These are phyloP conservation scores for Leptopilina drosophilae DNA, from an alignment of 2,888 invertebrate genomes.

Conservation along the genomic window DNA sequence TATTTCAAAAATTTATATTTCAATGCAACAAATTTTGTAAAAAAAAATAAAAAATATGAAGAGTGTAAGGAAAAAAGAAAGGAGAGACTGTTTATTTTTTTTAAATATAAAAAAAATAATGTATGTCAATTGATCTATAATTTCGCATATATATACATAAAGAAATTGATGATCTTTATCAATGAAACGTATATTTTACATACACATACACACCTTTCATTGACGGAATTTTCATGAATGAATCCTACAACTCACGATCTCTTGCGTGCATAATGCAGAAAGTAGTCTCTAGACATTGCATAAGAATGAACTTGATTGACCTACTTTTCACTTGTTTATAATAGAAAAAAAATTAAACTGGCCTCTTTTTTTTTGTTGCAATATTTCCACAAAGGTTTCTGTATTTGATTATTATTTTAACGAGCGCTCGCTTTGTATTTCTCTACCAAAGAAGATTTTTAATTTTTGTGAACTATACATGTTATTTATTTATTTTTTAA, in stretches of 20 bases:
- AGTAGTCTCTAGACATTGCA: constrained; percentile 5
- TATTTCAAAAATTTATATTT: too few species aligned
- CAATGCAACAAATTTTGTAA: too few species aligned
- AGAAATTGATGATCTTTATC: neutral
- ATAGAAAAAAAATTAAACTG: neutral
- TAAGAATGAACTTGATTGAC: constrained; percentile 26
- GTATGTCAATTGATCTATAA: neutral
- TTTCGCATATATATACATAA: neutral
- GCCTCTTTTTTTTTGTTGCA: neutral
- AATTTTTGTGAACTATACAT: too few species aligned
- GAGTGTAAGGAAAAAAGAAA: too few species aligned
- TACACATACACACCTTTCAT: neutral
- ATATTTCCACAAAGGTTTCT: too few species aligned
- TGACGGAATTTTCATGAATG: constrained; percentile 25
- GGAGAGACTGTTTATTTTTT: neutral
- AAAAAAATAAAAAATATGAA: too few species aligned
- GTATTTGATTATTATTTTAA: too few species aligned
- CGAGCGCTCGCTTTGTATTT: too few species aligned
- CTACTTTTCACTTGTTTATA: neutral
- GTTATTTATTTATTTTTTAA: too few species aligned
- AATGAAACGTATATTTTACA: constrained; percentile 18
- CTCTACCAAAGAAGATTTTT: too few species aligned
- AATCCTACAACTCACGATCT: constrained; percentile 2
- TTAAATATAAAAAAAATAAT: neutral
- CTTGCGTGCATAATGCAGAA: constrained; percentile 6